Evolutionary conservation across 2,888 invertebrate species (phyloP).

Genomic region (Eremobia ochroleuca): DNA sequence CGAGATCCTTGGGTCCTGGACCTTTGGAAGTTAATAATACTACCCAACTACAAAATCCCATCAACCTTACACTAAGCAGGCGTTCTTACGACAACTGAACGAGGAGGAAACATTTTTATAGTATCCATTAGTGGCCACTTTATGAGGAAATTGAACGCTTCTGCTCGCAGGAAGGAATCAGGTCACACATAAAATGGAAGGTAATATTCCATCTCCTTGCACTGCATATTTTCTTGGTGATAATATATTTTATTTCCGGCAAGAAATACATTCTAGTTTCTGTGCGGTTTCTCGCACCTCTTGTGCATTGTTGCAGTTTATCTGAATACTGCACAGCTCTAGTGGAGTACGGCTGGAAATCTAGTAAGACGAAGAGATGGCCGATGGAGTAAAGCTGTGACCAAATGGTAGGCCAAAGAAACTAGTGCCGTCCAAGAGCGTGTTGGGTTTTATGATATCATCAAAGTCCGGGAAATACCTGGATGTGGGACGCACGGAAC

Average conservation of each 20-base stretch:
- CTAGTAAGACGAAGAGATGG: no score
- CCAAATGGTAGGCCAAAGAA: no score
- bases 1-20: no score
- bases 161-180: slow-evolving; percentile 27
- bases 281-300: background rate
- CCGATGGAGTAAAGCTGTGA: no score
- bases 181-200: slow-evolving; percentile 21
- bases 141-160: slow-evolving; percentile 24
- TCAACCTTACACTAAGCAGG: background rate
- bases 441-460: no score
- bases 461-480: no score
- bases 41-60: background rate
- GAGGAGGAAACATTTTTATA: slow-evolving; percentile 10
- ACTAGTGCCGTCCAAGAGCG: no score
- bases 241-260: background rate
- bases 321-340: background rate
- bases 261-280: background rate
- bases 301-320: background rate
- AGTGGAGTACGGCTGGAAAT: no score
- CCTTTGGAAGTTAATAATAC: no score
- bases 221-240: background rate
- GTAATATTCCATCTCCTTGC: slow-evolving; percentile 15
- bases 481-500: no score
- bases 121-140: slow-evolving; percentile 32
- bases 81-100: background rate